These are phyloP conservation scores for Beroe ovata DNA, from an alignment of 37 sponge, comb jelly and placozoan genomes.

Conservation along the genomic window DNA sequence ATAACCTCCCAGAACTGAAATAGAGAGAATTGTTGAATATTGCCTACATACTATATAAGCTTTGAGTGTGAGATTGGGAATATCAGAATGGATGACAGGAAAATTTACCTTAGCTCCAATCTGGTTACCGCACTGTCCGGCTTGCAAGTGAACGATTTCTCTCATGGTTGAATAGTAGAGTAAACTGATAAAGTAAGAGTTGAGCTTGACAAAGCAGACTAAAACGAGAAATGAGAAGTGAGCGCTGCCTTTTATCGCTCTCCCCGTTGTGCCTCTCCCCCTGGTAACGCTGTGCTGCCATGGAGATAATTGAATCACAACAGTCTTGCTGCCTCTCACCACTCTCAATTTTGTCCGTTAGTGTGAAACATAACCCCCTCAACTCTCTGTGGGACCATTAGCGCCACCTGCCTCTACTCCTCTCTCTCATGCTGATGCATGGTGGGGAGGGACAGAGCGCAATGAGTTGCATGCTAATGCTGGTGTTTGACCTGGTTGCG, in stretches of 20 bases:
- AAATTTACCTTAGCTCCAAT: constrained; percentile 89
- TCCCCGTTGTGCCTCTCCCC: not conserved
- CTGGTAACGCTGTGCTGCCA: not conserved
- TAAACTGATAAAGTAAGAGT: not conserved
- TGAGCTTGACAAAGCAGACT: not conserved
- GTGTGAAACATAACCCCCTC: no score
- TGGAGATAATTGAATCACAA: not conserved
- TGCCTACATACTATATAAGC: not conserved
- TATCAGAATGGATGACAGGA: not conserved
- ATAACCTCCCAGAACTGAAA: constrained; percentile 45
- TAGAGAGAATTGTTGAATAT: no score
- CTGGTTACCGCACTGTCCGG: constrained; percentile 99
- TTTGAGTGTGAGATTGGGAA: not conserved
- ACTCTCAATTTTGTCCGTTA: no score
- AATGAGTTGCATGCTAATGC: no score
- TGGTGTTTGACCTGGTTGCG: no score
- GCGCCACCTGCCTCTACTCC: no score
- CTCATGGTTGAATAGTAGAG: constrained; percentile 74
- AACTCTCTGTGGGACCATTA: no score
- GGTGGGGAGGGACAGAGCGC: no score
- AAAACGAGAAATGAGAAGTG: not conserved
- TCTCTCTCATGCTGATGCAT: no score
- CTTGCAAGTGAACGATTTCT: constrained; percentile 99
- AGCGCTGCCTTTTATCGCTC: not conserved
- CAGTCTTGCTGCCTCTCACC: not conserved